Base-by-base conservation (phyloP, 2,113 vertebrate species). In the Rissa tridactyla region DNA sequence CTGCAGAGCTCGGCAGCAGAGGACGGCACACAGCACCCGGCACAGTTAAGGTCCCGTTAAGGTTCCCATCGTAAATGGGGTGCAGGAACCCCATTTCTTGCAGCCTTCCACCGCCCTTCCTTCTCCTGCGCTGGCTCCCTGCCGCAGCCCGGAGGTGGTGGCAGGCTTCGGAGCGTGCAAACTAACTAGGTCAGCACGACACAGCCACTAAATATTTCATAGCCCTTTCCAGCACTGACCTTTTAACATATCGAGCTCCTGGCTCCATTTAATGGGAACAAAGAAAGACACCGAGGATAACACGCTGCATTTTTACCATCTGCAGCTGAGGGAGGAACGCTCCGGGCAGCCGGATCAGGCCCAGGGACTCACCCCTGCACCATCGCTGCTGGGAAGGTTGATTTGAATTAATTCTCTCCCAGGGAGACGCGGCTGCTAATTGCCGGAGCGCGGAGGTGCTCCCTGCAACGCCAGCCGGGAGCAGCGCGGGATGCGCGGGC, bases 121-220 rank as follows among this genome's bases (percentile, higher is more conserved):
- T 9, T 42, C 44, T 44, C 86, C 60, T 1, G 6, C 0, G 12
- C 78, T 15, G 77, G 34, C 58, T 65, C 82, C 55, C 13, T 12
- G 80, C 89, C 0, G 8, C 86, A 55, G 47, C 77, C 22, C 15
- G 8, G 77, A 62, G 94, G 9, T 19, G 66, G 6, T 19, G 60
- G 20, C 26, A 57, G 9, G 13, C 69, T 19, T 14, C 5, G 7
- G 60, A 90, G 85, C 19, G 3, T 61, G 71, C 3, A 38, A 52
- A 38, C 68, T 49, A 95, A 70, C 55, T 94, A 87, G 95, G 95
- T 95, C 95, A 94, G 94, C 80, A 12, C 15, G 1, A 58, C 58
- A 29, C 49, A 12, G 73, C 49, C 76, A 4, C 88, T 97, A 72
- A 97, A 96, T 97, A 86, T 96, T 97, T 97, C 80, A 97, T 84